Evolutionary conservation across 2,113 vertebrate genomes (phyloP).

Genomic region (Leptosomus discolor): DNA sequence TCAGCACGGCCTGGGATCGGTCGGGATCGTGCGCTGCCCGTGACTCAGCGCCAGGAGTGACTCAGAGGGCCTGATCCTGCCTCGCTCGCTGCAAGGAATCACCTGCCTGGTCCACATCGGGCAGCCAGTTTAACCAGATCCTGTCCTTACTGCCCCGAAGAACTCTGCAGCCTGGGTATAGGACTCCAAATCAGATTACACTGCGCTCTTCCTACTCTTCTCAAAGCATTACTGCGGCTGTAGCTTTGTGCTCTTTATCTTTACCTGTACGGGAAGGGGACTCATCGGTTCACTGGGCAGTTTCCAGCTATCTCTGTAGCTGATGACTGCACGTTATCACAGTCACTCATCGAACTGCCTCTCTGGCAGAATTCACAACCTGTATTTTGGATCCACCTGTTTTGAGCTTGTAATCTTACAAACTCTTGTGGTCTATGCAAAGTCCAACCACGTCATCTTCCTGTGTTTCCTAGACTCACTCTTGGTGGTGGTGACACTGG

Average conservation of each 20-base stretch:
- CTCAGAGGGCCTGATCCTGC: neutral
- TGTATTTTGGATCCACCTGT: neutral
- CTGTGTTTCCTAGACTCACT: neutral
- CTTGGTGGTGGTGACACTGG: neutral
- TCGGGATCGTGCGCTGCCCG: accelerated
- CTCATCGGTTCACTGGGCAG: neutral
- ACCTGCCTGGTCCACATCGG: neutral
- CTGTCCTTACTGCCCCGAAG: neutral
- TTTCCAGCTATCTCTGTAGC: neutral
- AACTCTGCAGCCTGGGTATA: neutral
- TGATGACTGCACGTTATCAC: neutral
- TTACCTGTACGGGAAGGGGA: neutral
- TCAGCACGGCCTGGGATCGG: neutral
- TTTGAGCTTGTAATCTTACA: neutral
- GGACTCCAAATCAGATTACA: neutral
- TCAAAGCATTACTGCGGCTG: neutral
- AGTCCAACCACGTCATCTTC: neutral
- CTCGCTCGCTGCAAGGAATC: neutral
- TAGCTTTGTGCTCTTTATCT: neutral
- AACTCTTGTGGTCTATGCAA: neutral
- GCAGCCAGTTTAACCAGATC: neutral
- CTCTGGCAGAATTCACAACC: neutral
- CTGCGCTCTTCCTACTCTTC: neutral
- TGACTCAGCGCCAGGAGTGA: conserved; percentile 37
- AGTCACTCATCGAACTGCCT: neutral